These are phyloP conservation scores for Mus spretus DNA, from an alignment of 2,797 vertebrate genomes.

Conservation along the genomic window DNA sequence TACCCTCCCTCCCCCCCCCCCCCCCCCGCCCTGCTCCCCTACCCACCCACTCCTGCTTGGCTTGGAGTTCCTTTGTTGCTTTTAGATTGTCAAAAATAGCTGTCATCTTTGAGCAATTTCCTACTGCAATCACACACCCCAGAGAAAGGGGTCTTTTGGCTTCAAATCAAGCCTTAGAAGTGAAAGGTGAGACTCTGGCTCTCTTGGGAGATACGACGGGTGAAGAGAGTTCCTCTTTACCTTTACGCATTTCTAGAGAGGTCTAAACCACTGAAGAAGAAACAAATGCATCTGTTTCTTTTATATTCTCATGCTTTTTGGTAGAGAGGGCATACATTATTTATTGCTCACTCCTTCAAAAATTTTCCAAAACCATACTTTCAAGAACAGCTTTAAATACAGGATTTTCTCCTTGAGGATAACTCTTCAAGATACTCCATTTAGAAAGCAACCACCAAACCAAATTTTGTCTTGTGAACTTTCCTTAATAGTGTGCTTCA, in stretches of 20 bases:
- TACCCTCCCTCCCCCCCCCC: too few relatives aligned
- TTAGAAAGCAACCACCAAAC: neutral
- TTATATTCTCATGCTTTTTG: neutral
- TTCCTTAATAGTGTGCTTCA: conserved; percentile 20
- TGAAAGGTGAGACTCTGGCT: neutral
- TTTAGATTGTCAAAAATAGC: conserved; percentile 15
- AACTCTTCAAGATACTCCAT: neutral
- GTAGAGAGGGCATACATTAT: neutral
- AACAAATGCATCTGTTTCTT: neutral
- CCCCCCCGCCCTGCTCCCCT: too few relatives aligned
- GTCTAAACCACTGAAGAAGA: neutral
- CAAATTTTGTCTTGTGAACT: neutral
- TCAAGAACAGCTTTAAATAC: neutral
- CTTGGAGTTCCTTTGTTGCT: neutral
- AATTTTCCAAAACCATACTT: neutral
- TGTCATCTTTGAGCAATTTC: neutral
- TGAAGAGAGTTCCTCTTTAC: conserved; percentile 6
- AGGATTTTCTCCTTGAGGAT: neutral
- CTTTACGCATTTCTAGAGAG: neutral
- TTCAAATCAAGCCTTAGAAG: conserved; percentile 55
- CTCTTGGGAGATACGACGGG: neutral
- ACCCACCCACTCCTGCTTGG: neutral
- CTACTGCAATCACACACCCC: neutral
- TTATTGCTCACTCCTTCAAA: neutral
- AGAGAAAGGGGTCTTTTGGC: neutral